Base-by-base conservation (phyloP, 2,888 invertebrate species). In the Hoplodrina ambigua region DNA sequence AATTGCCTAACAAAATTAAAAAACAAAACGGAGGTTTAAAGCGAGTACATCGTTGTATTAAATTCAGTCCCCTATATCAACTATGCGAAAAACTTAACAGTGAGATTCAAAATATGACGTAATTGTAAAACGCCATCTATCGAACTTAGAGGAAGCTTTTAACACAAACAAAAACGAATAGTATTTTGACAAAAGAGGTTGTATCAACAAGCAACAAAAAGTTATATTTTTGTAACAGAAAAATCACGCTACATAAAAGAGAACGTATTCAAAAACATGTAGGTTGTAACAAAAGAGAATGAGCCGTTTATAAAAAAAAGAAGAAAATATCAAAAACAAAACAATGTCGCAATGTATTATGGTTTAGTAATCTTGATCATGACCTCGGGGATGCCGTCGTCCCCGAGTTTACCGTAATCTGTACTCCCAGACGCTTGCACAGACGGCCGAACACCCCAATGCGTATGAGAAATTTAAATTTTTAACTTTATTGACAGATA, bases 391-490 rank as follows among this genome's bases (percentile, higher is more conserved):
- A 77, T 49, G 65, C 66, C 76, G 60, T 30, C 57, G 49, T 37
- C 57, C 59, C 65, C 75, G 64, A 63, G 65, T 70, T 78, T 56
- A 63, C 79, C 64, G 73, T 83, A 83, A 82, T 80, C 85, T 72
- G 63, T 55, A 60, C 52, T 49, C 56, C 62, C 62, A 78, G 84
- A 83, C 80, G 73, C 56, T 75, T 52, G 55, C 50, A 71, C 75
- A 82, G 84, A 81, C 84, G 60, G 56, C 46, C 67, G 46, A 74
- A 37, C 74, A 73, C 78, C 78, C 73, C 64, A 60, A 8, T 66
- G 64, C 63, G 49, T 53, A 55, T 46, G 61, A 50, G 52, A 55
- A 63, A 78, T 80, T 80, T 72, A 19, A 66, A 41, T 62, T 77
- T 63, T 71, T 56, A 71, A 78, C 58, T 44, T 30, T 64, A 59